phyloP scores from a whole-genome alignment of 2,888 invertebrate species.

The Malthinus flaveolus region DNA sequence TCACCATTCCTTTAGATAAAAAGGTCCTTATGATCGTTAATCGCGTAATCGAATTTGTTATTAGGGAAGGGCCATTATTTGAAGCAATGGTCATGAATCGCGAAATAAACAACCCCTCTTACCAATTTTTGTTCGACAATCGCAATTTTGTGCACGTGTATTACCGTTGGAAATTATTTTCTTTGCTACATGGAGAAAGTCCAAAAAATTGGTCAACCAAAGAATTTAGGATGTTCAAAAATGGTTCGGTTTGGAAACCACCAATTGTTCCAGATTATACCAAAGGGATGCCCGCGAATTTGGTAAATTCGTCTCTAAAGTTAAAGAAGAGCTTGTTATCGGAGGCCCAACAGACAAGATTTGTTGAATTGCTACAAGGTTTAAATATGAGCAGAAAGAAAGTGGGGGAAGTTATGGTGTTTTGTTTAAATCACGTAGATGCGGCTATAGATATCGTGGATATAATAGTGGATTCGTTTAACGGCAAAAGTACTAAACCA shows the following conservation, averaged over 20 bases:
- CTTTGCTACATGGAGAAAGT: slow-evolving; percentile 91
- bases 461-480: slow-evolving; percentile 84
- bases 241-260: slow-evolving; percentile 94
- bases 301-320: slow-evolving; percentile 67
- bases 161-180: slow-evolving; percentile 97
- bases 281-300: slow-evolving; percentile 93
- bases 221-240: slow-evolving; percentile 94
- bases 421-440: slow-evolving; percentile 95
- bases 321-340: slow-evolving; percentile 67
- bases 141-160: slow-evolving; percentile 94
- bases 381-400: slow-evolving; percentile 75
- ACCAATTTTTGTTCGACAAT: slow-evolving; percentile 96
- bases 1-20: slow-evolving; percentile 63
- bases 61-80: slow-evolving; percentile 97
- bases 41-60: slow-evolving; percentile 98
- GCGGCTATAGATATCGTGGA: slow-evolving; percentile 91
- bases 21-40: slow-evolving; percentile 89
- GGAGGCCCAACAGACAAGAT: slow-evolving; percentile 79
- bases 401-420: slow-evolving; percentile 93
- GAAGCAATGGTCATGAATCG: slow-evolving; percentile 98
- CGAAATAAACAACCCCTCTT: slow-evolving; percentile 93
- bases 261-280: slow-evolving; percentile 91
- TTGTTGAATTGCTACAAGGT: slow-evolving; percentile 84
- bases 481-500: slow-evolving; percentile 66
- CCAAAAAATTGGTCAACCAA: slow-evolving; percentile 84